Evolutionary conservation across 2,888 invertebrate genomes (phyloP), one percentile per base, ranked within the genome.

Genomic region (Tortrix viridana): DNA sequence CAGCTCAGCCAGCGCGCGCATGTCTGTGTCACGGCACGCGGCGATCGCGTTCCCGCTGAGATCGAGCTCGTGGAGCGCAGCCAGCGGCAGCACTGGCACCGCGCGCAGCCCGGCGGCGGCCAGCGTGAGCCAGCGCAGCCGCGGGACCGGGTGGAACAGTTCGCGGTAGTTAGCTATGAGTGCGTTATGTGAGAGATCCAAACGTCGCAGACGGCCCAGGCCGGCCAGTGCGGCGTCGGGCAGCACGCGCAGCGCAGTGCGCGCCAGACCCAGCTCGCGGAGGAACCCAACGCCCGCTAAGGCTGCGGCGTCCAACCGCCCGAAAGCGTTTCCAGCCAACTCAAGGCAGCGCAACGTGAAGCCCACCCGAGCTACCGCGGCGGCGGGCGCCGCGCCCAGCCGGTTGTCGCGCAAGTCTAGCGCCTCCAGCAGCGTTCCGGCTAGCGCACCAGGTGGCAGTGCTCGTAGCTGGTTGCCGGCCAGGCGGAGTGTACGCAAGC

Each of bases 401-500:
- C 94, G 93, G 49, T 95, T 93, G 71, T 97, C 92, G 52, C 95
- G 94, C 18, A 97, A 85, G 64, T 93, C 93, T 60, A 96, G 94
- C 60, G 96, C 83, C n/a, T 94, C 94, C 14, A 89, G 89, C 58
- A 95, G 88, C 0, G 61, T 61, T 9, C 95, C 95, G 52, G 92
- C 85, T 75, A 96, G 95, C 65, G 94, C 93, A 32, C 95, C 94
- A 32, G 92, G 88, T 7, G 93, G 85, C 52, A 97, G 87, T 4
- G 62, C 95, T 93, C 84, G 95, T 91, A 97, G 93, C 0, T 96
- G 96, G 88, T 97, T 97, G 71, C 93, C 93, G 0, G 97, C 96
- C 32, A 97, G 82, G 77, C 97, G 96, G 46, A 97, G 89, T 12
- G 94, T 92, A 57, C 95, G 93, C 56, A 97, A 91, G 4, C 94